Base-by-base conservation (phyloP, 2,113 vertebrate species). In the Plestiodon gilberti region DNA sequence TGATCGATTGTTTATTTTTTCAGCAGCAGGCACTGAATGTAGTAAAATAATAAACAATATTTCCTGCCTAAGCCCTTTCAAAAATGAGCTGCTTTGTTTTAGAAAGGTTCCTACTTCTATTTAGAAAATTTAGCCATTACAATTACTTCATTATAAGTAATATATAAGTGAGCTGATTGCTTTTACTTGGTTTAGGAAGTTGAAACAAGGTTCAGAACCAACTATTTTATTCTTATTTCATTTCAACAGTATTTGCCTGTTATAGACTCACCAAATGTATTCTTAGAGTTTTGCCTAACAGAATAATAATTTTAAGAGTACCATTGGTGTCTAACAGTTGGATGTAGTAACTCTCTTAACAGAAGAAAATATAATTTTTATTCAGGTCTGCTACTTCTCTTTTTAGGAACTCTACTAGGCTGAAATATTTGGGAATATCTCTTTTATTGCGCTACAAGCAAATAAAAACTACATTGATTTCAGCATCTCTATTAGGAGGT, bases 401-500 rank as follows among this genome's bases (percentile, higher is more conserved):
- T 38, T 78, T 22, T 20, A 59, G 43, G 30, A 48, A 52, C 22
- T 67, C 70, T 69, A 52, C 81, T 64, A 69, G 25, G 15, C 62
- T 55, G 5, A 61, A 35, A 70, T 89, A 22, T 77, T 4, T 78
- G 85, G 79, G 64, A 59, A 22, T 9, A 84, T 11, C 35, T 83
- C 86, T 69, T 80, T 86, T 73, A 40, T 78, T 76, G 20, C 77
- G 83, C 67, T 67, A 23, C 43, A 78, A 55, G 61, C 17, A 18
- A 35, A 48, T 28, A 59, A 71, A 2, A 3, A 4, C 57, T 89
- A 90, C 74, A 55, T 82, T 89, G 38, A 65, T 81, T 81, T 86
- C 55, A 78, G 5, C 17, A 30, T 57, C 22, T 20, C 23, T 22
- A 22, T 38, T 79, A 83, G 69, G 82, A 87, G 15, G 55, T 52